A percentile compares a stretch with the other conserved stretches of the same genome.
phyloP scores from a whole-genome alignment of 2,797 vertebrate genomes.

The Rhinophrynus dorsalis region DNA sequence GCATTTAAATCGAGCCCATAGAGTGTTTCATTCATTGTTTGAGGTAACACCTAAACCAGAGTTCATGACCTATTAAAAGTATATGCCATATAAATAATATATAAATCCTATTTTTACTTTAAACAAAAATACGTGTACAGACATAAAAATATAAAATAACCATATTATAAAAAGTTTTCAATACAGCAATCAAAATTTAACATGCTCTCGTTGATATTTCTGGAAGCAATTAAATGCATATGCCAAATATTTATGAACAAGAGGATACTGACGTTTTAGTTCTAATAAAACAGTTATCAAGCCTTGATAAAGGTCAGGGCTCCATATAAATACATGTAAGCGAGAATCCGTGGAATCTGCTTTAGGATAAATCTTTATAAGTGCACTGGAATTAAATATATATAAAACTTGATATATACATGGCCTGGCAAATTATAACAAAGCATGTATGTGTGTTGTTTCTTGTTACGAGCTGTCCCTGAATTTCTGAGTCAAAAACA shows the following conservation, averaged over 20 bases:
- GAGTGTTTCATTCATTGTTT: neutral
- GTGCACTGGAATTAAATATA: no score
- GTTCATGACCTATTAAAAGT: neutral
- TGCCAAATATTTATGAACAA: conserved; percentile 22
- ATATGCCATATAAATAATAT: neutral
- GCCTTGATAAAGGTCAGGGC: conserved; percentile 27
- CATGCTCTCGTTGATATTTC: conserved; percentile 4
- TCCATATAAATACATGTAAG: conserved; percentile 1
- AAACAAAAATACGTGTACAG: neutral
- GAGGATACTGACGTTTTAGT: conserved; percentile 16
- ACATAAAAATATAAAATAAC: neutral
- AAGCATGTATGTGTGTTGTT: no score
- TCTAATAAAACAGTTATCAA: conserved; percentile 13
- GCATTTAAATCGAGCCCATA: no score
- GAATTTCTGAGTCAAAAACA: no score
- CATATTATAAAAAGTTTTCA: conserved; percentile 5
- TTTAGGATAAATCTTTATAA: no score
- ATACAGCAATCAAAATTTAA: conserved; percentile 19
- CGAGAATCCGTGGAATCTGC: no score
- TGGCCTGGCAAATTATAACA: no score
- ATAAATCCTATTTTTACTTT: neutral
- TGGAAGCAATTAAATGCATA: conserved; percentile 7
- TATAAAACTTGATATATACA: no score
- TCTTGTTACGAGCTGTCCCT: no score
- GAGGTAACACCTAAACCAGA: neutral